Conservation (phyloP, 2,797 vertebrate species). For the Eurystomus glaucurus region DNA sequence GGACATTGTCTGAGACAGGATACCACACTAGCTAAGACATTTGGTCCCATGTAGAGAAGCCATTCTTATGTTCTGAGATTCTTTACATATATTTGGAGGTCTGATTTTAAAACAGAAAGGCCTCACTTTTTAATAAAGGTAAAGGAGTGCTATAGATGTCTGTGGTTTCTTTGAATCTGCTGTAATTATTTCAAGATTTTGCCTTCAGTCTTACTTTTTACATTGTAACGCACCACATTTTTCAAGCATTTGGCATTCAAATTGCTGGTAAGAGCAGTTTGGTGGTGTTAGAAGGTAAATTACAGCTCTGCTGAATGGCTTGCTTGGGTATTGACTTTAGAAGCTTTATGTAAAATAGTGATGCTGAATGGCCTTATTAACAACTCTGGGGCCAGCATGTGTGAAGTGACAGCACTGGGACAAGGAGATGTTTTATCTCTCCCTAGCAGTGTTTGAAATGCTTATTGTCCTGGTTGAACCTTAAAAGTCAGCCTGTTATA, state of each 20-base stretch:
- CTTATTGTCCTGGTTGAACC: slow-evolving; percentile 24
- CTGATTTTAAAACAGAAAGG: not conserved
- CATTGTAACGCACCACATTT: slow-evolving; percentile 23
- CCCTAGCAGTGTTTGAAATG: slow-evolving; percentile 19
- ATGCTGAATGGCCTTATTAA: slow-evolving; percentile 37
- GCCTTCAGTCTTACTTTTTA: slow-evolving; percentile 42
- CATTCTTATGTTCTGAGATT: not conserved
- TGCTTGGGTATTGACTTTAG: slow-evolving; percentile 8
- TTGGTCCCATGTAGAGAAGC: not conserved
- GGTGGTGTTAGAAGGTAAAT: slow-evolving; percentile 17
- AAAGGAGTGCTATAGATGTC: not conserved
- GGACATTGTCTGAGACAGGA: not conserved
- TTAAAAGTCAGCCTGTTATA: slow-evolving; percentile 33
- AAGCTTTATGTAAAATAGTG: not conserved
- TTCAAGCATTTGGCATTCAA: slow-evolving; percentile 30
- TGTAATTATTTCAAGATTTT: slow-evolving; percentile 45
- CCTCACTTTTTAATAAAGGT: slow-evolving; percentile 33
- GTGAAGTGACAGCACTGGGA: not conserved
- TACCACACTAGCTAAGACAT: not conserved
- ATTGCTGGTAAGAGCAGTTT: slow-evolving; percentile 21
- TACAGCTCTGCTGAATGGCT: slow-evolving; percentile 7
- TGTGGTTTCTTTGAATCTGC: slow-evolving; percentile 46
- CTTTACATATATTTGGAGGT: not conserved
- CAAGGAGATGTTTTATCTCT: slow-evolving; percentile 44
- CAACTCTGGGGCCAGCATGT: not conserved